Percentiles rank a stretch among this genome's conserved stretches.
Evolutionary conservation across 2,113 vertebrate species (phyloP).

Genomic region (Strix uralensis): DNA sequence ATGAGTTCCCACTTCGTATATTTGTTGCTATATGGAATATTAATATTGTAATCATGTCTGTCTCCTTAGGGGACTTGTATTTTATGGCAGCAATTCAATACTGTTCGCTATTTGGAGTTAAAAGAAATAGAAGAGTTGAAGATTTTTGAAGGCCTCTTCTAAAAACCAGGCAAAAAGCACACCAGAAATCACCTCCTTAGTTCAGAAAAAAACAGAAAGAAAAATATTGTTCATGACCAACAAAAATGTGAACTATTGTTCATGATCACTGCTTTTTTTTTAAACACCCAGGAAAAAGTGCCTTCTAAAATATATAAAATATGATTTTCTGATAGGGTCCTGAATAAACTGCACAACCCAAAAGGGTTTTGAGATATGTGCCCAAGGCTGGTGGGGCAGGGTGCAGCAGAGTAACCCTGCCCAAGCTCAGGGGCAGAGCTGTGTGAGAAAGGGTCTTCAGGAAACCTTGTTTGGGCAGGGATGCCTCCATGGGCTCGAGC

Average conservation of each 20-base stretch:
- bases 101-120: neutral
- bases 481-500: fast-evolving
- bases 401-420: fast-evolving
- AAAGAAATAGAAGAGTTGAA: neutral
- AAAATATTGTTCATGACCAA: neutral
- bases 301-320: neutral
- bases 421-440: neutral
- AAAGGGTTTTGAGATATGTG: neutral
- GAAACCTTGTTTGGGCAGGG: neutral
- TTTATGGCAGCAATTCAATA: conserved; percentile 46
- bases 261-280: neutral
- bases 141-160: neutral
- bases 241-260: neutral
- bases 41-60: conserved; percentile 54
- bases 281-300: neutral
- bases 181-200: neutral
- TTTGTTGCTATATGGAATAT: conserved; percentile 53
- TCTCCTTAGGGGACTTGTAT: conserved; percentile 32
- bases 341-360: neutral
- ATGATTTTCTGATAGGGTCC: neutral
- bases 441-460: neutral
- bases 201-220: neutral
- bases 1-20: conserved; percentile 25
- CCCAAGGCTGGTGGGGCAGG: neutral
- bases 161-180: neutral